phyloP scores from a whole-genome alignment of 2,888 invertebrate genomes.

The Lepeophtheirus nordmannii region DNA sequence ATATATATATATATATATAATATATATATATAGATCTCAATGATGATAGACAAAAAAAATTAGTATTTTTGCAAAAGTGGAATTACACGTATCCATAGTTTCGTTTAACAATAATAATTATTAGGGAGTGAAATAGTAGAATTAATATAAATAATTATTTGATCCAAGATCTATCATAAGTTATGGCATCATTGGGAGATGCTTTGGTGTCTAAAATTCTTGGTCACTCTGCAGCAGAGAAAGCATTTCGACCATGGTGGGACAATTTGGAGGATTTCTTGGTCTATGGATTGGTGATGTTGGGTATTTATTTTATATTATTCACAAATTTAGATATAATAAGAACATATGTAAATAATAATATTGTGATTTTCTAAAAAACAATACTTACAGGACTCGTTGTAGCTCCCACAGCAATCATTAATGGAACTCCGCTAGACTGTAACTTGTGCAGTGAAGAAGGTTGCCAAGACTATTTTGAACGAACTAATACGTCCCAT shows the following conservation, averaged over 20 bases:
- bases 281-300: conserved; percentile 17
- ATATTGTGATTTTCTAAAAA: neutral
- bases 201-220: conserved; percentile 14
- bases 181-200: conserved; percentile 18
- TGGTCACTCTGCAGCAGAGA: conserved; percentile 23
- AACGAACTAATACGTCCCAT: neutral
- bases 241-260: conserved; percentile 24
- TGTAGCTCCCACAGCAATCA: conserved; percentile 20
- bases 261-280: conserved; percentile 19
- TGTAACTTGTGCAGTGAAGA: conserved; percentile 17
- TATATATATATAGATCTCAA: no score
- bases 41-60: no score
- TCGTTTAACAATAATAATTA: no score
- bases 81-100: no score
- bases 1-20: no score
- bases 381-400: no score
- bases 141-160: no score
- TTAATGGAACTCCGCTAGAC: conserved; percentile 23
- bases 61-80: no score
- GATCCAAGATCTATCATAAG: neutral
- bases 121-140: no score
- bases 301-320: conserved; percentile 3
- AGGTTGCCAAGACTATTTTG: neutral
- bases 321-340: neutral
- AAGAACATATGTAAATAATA: neutral